These are phyloP conservation scores for Erythrolamprus reginae DNA, from an alignment of 2,113 vertebrate species.

Conservation along the genomic window DNA sequence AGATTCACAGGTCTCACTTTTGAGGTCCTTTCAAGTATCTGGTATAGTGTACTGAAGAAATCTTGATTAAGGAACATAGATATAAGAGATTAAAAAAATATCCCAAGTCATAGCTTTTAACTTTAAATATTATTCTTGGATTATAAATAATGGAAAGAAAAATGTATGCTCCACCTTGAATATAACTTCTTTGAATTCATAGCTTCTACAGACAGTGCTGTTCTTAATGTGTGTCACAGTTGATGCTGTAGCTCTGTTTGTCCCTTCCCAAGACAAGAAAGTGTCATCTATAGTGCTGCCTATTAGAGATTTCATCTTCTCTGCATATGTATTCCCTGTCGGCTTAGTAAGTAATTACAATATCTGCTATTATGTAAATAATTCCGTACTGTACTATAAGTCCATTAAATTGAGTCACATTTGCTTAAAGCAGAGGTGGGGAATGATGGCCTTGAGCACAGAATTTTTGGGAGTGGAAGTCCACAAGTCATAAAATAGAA, in stretches of 20 bases:
- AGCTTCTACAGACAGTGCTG: conserved; percentile 50
- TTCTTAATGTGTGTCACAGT: conserved; percentile 36
- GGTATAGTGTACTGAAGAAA: not conserved
- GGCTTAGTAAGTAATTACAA: conserved; percentile 41
- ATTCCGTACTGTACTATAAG: conserved; percentile 1
- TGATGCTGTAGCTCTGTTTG: conserved; percentile 30
- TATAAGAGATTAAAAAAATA: not conserved
- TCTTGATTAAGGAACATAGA: not conserved
- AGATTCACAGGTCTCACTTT: not conserved
- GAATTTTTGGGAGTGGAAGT: not conserved
- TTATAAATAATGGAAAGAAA: not conserved
- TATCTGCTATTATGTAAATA: not conserved
- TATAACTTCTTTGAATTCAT: not conserved
- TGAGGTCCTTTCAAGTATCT: not conserved
- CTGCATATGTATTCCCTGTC: conserved; percentile 43
- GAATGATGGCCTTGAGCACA: not conserved
- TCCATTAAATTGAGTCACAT: not conserved
- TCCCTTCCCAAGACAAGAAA: not conserved
- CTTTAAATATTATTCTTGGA: not conserved
- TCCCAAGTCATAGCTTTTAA: not conserved
- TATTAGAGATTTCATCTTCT: conserved; percentile 36
- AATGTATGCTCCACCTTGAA: not conserved
- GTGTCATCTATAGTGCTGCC: not conserved
- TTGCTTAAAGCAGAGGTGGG: not conserved
- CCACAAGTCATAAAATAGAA: not conserved